Evolutionary conservation across 2,797 vertebrate genomes (phyloP).

Genomic region (Hylomyscus alleni): DNA sequence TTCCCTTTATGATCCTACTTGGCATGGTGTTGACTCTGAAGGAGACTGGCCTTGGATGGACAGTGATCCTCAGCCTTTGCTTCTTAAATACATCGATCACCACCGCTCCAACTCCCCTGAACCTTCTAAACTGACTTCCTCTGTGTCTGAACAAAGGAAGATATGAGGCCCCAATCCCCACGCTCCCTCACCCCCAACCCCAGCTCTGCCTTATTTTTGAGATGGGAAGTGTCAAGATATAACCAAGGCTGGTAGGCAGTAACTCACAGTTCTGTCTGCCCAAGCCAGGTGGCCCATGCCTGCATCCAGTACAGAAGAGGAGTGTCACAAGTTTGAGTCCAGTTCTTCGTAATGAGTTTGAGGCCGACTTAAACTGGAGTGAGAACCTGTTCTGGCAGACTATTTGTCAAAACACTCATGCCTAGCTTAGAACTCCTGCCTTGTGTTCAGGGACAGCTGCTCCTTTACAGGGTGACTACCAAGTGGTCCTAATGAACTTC

Average conservation of each 20-base stretch:
- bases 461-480: neutral
- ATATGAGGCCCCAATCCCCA: neutral
- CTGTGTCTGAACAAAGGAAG: neutral
- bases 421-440: neutral
- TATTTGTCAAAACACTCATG: too few species aligned
- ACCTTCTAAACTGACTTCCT: neutral
- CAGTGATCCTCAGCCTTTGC: neutral
- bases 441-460: neutral
- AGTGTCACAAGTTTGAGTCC: neutral
- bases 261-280: neutral
- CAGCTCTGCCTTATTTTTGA: neutral
- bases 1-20: neutral
- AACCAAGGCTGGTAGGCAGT: neutral
- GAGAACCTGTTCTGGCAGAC: neutral
- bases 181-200: neutral
- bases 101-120: too few species aligned
- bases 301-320: neutral
- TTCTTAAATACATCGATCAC: neutral
- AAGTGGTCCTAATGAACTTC: neutral
- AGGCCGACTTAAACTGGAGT: neutral
- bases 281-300: neutral
- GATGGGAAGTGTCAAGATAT: neutral
- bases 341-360: neutral
- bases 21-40: neutral
- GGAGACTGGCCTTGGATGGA: neutral